Percentiles rank a stretch among this genome's conserved stretches.
These are phyloP conservation scores for Scelioninae gen. 1 DNA, from an alignment of 2,888 invertebrate species.

Conservation along the genomic window DNA sequence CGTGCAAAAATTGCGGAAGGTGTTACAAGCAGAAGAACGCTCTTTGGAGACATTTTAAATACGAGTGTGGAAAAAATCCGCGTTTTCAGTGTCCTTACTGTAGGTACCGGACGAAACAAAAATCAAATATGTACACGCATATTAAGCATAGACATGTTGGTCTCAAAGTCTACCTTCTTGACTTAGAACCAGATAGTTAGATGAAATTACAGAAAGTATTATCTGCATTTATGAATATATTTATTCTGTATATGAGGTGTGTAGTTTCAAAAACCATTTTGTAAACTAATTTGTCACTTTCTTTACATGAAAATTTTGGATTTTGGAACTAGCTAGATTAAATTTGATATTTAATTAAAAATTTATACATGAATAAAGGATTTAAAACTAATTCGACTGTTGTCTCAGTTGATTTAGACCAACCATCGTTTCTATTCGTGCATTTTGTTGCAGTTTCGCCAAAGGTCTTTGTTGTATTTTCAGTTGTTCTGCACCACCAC, in stretches of 20 bases:
- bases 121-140: slow-evolving; percentile 78
- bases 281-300: no score
- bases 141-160: slow-evolving; percentile 76
- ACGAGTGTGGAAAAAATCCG: slow-evolving; percentile 82
- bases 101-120: slow-evolving; percentile 76
- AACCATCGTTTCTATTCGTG: no score
- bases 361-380: no score
- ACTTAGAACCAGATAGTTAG: slow-evolving; percentile 71
- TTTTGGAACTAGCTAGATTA: not conserved
- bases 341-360: not conserved
- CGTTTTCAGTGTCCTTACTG: slow-evolving; percentile 81
- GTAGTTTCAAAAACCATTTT: no score
- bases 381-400: no score
- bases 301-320: no score
- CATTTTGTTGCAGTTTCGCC: slow-evolving; percentile 30
- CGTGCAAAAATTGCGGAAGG: slow-evolving; percentile 77
- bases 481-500: not conserved
- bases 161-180: slow-evolving; percentile 75
- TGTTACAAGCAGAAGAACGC: slow-evolving; percentile 77
- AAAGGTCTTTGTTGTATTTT: slow-evolving; percentile 1
- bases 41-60: slow-evolving; percentile 79
- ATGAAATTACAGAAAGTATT: not conserved
- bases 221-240: not conserved
- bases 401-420: no score
- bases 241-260: no score